Evolutionary conservation across 2,797 vertebrate genomes (phyloP).

Genomic region (Loris lydekkerianus): DNA sequence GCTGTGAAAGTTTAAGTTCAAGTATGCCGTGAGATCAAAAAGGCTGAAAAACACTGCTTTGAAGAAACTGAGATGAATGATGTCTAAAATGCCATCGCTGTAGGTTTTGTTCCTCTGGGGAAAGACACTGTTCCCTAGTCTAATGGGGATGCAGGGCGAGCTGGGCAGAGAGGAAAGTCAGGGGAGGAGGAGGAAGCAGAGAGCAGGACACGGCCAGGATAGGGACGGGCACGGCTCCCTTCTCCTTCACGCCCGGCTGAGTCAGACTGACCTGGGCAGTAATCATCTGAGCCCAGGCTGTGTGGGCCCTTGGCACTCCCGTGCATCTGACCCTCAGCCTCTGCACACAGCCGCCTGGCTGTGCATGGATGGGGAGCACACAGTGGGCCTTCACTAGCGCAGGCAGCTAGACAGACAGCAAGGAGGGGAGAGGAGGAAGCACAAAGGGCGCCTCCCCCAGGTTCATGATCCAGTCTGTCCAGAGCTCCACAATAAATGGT

Average conservation of each 20-base stretch:
- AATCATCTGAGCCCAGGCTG: fast-evolving
- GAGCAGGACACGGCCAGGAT: background rate
- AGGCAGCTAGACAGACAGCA: background rate
- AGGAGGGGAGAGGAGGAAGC: fast-evolving
- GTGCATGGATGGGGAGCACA: fast-evolving
- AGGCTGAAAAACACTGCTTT: too few species aligned
- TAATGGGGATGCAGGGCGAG: background rate
- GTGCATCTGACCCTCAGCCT: background rate
- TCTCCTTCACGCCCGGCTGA: background rate
- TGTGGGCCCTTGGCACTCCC: fast-evolving
- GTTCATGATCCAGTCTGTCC: background rate
- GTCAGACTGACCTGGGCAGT: too few species aligned
- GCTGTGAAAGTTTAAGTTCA: too few species aligned
- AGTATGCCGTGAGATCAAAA: too few species aligned
- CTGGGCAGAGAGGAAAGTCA: background rate
- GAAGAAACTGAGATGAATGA: background rate
- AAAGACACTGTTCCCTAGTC: background rate
- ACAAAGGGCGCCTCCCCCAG: too few species aligned
- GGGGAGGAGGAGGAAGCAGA: background rate
- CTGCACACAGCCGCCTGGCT: background rate
- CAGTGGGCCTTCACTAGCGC: background rate
- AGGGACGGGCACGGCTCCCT: background rate
- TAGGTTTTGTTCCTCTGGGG: background rate
- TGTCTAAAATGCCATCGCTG: background rate
- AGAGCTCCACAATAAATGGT: background rate